These are phyloP conservation scores for Drosophila setifemur DNA, from an alignment of 1,140 invertebrate genomes.

Conservation along the genomic window DNA sequence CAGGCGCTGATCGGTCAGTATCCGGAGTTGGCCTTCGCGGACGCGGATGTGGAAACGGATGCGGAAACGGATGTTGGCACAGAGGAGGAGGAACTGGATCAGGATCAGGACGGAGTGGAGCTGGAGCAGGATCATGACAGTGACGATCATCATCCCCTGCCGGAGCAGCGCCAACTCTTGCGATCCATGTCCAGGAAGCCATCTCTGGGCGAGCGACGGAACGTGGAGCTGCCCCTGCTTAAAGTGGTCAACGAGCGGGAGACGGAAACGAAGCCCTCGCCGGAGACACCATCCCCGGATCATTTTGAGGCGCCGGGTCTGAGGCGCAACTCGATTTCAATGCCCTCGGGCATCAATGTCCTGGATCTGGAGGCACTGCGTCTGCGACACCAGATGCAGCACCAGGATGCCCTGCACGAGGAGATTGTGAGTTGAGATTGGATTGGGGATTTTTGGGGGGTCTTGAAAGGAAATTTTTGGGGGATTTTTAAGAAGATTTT, in stretches of 20 bases:
- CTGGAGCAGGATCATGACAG: neutral
- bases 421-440: conserved; percentile 66
- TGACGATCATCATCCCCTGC: too few species aligned
- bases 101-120: neutral
- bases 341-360: conserved; percentile 75
- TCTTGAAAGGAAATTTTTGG: too few species aligned
- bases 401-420: conserved; percentile 69
- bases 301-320: conserved; percentile 53
- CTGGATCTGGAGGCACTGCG: conserved; percentile 70
- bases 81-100: neutral
- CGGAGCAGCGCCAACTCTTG: neutral
- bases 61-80: conserved; percentile 28
- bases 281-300: conserved; percentile 16
- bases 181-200: conserved; percentile 18
- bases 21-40: conserved; percentile 43
- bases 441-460: too few species aligned
- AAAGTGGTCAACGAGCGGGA: conserved; percentile 43
- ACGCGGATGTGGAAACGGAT: conserved; percentile 37
- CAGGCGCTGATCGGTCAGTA: conserved; percentile 50
- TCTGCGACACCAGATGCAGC: conserved; percentile 72
- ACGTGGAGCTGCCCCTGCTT: conserved; percentile 50
- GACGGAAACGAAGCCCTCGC: neutral
- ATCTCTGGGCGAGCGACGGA: conserved; percentile 43
- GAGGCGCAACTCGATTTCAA: conserved; percentile 72
- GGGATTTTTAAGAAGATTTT: neutral